A percentile compares a stretch with the other conserved stretches of the same genome.
Evolutionary conservation across 2,888 invertebrate species (phyloP).

Genomic region (Diploptera punctata): DNA sequence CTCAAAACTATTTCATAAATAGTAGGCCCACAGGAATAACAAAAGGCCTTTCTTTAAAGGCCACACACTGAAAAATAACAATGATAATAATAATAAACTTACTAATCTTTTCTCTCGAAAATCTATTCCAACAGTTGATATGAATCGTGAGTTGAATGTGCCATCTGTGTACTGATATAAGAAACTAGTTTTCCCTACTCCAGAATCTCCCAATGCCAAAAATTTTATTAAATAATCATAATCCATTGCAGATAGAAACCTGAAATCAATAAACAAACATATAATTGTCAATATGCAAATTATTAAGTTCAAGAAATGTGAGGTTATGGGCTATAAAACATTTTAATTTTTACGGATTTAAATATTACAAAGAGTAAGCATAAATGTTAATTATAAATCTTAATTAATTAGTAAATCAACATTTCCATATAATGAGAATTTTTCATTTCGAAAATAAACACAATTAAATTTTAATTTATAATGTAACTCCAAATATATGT

Average conservation of each 20-base stretch:
- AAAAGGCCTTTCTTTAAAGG: too few species aligned
- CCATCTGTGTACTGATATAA: slow-evolving; percentile 96
- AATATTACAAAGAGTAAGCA: background rate
- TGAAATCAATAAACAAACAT: too few species aligned
- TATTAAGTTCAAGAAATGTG: background rate
- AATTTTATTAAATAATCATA: slow-evolving; percentile 94
- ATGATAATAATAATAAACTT: too few species aligned
- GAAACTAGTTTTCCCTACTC: slow-evolving; percentile 96
- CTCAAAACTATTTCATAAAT: too few species aligned
- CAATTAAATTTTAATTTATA: too few species aligned
- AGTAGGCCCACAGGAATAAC: too few species aligned
- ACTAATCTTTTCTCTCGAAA: slow-evolving; percentile 96
- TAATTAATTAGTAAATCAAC: background rate
- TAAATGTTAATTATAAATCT: background rate
- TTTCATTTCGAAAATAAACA: too few species aligned
- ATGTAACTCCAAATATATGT: too few species aligned
- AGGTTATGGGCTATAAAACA: background rate
- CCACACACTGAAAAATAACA: too few species aligned
- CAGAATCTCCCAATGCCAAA: slow-evolving; percentile 94
- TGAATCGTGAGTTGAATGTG: slow-evolving; percentile 89
- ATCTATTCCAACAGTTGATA: slow-evolving; percentile 97
- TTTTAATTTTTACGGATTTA: background rate
- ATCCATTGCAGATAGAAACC: slow-evolving; percentile 64
- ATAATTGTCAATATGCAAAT: background rate
- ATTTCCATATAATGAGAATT: background rate